Conservation (phyloP, 2,113 vertebrate genomes). For the Cheilinus undulatus region DNA sequence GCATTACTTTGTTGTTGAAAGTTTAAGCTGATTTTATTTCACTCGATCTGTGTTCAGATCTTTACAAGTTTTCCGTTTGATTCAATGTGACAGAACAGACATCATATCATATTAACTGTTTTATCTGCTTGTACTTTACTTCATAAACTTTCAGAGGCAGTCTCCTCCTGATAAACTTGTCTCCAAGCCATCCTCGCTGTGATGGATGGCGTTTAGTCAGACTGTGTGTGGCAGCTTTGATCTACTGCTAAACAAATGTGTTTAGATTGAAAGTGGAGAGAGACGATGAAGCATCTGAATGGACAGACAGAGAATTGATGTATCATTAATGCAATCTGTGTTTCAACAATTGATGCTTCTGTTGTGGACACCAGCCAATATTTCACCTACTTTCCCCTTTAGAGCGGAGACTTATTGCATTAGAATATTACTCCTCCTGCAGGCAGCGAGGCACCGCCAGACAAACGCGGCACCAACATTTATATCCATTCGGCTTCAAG, state of each 20-base stretch:
- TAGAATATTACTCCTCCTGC: slow-evolving; percentile 26
- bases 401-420: slow-evolving; percentile 31
- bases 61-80: neutral
- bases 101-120: neutral
- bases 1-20: too few relatives aligned
- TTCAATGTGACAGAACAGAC: neutral
- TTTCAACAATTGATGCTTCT: slow-evolving; percentile 42
- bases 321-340: slow-evolving; percentile 55
- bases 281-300: slow-evolving; percentile 12
- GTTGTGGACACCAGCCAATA: slow-evolving; percentile 41
- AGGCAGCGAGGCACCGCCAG: neutral
- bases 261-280: slow-evolving; percentile 36
- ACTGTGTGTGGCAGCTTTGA: slow-evolving; percentile 10
- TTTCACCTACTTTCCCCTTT: neutral
- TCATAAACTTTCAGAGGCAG: neutral
- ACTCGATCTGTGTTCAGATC: too few relatives aligned
- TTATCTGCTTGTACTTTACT: neutral
- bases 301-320: slow-evolving; percentile 29
- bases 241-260: slow-evolving; percentile 35
- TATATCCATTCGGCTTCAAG: neutral
- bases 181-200: neutral
- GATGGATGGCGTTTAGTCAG: slow-evolving; percentile 29
- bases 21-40: too few relatives aligned
- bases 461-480: neutral
- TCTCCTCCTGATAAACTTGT: slow-evolving; percentile 1